These are phyloP conservation scores for Garrulus glandarius DNA, from an alignment of 2,797 vertebrate species.

Conservation along the genomic window DNA sequence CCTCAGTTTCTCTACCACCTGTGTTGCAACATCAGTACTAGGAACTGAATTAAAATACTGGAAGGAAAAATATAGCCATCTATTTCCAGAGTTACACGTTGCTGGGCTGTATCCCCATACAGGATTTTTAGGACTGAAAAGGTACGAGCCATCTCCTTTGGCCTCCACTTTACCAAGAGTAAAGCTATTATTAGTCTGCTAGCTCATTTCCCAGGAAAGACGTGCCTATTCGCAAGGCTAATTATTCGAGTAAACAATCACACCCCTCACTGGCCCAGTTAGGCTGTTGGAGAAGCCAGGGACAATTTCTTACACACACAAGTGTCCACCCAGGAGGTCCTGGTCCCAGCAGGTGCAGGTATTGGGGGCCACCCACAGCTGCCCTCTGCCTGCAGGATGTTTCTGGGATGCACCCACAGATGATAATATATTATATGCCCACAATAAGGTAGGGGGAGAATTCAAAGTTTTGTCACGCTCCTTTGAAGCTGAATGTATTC, in stretches of 20 bases:
- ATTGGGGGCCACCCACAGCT: not conserved
- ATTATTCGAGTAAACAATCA: not conserved
- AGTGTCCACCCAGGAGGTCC: not conserved
- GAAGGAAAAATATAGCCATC: not conserved
- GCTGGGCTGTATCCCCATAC: not conserved
- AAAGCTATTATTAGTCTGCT: not conserved
- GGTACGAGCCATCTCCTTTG: not conserved
- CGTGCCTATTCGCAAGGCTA: not conserved
- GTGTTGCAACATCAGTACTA: not conserved
- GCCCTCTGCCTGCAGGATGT: not conserved
- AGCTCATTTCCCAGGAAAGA: not conserved
- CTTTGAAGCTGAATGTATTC: not conserved
- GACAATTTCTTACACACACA: not conserved
- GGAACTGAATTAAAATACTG: not conserved
- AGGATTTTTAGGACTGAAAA: not conserved
- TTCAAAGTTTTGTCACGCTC: not conserved
- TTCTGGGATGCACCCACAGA: not conserved
- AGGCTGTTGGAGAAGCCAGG: not conserved
- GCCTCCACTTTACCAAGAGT: not conserved
- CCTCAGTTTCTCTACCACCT: not conserved
- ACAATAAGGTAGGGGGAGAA: not conserved
- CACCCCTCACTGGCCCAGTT: conserved; percentile 13
- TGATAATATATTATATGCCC: rapidly evolving
- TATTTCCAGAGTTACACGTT: not conserved
- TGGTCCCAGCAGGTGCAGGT: rapidly evolving